Evolutionary conservation across 2,113 vertebrate genomes (phyloP).

Genomic region (Cochlearius cochlearius): DNA sequence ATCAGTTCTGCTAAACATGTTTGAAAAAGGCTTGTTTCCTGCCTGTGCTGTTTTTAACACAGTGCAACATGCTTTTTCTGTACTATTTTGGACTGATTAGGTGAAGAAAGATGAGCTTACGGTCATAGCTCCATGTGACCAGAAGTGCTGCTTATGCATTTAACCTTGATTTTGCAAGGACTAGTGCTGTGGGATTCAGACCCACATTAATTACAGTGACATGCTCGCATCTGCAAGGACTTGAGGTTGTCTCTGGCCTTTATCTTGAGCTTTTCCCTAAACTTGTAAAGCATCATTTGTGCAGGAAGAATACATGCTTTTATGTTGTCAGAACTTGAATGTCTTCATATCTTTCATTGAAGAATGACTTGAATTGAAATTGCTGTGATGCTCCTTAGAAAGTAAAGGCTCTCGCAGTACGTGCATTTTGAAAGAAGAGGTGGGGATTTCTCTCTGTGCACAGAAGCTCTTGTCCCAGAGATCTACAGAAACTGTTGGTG

Average conservation of each 20-base stretch:
- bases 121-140: fast-evolving
- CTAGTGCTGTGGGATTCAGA: background rate
- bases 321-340: background rate
- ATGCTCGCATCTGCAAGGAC: background rate
- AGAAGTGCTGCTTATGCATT: background rate
- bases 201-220: fast-evolving
- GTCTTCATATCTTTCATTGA: background rate
- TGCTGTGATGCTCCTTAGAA: background rate
- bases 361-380: background rate
- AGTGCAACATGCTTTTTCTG: fast-evolving
- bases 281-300: background rate
- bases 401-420: background rate
- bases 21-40: background rate
- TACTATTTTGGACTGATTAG: background rate
- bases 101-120: background rate
- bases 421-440: background rate
- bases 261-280: background rate
- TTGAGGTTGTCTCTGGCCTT: background rate
- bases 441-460: background rate
- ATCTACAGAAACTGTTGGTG: background rate
- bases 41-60: background rate
- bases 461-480: background rate
- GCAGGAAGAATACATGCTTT: background rate
- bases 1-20: background rate
- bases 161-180: background rate